phyloP scores from a whole-genome alignment of 1,140 invertebrate genomes.

The Dendrolimus punctatus region DNA sequence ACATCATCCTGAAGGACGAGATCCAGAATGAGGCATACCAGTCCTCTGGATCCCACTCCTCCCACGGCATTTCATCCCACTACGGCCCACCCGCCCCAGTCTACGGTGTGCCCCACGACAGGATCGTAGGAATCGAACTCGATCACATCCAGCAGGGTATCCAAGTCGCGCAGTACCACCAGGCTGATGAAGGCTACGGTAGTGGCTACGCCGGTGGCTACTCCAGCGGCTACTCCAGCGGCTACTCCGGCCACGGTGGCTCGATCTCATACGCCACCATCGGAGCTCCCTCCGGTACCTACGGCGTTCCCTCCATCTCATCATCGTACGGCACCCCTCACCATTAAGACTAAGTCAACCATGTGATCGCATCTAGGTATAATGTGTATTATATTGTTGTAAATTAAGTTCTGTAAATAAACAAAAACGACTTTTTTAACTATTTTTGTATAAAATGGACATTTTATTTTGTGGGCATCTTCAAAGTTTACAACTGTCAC shows the following conservation, averaged over 20 bases:
- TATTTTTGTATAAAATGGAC: no score
- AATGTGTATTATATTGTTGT: conserved; percentile 21
- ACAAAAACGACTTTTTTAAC: conserved; percentile 6
- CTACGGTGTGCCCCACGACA: conserved; percentile 73
- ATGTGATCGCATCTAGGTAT: conserved; percentile 44
- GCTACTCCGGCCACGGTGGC: conserved; percentile 33
- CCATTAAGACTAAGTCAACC: conserved; percentile 45
- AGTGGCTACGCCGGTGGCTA: conserved; percentile 47
- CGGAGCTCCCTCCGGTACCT: conserved; percentile 61
- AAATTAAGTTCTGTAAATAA: conserved; percentile 21
- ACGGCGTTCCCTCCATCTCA: conserved; percentile 61
- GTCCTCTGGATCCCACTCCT: conserved; percentile 48
- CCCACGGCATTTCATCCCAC: conserved; percentile 67
- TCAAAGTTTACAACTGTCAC: no score
- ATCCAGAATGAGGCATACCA: conserved; percentile 72
- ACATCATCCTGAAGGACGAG: conserved; percentile 87
- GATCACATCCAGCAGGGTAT: conserved; percentile 77
- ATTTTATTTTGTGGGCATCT: no score
- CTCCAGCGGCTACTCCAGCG: conserved; percentile 28
- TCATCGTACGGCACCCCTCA: conserved; percentile 63
- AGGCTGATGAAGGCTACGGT: conserved; percentile 63
- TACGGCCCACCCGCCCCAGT: conserved; percentile 73
- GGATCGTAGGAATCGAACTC: conserved; percentile 76
- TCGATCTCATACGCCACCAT: conserved; percentile 54
- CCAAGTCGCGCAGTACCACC: conserved; percentile 78